Conservation (phyloP, 2,888 invertebrate species). For the Perdita meconis region DNA sequence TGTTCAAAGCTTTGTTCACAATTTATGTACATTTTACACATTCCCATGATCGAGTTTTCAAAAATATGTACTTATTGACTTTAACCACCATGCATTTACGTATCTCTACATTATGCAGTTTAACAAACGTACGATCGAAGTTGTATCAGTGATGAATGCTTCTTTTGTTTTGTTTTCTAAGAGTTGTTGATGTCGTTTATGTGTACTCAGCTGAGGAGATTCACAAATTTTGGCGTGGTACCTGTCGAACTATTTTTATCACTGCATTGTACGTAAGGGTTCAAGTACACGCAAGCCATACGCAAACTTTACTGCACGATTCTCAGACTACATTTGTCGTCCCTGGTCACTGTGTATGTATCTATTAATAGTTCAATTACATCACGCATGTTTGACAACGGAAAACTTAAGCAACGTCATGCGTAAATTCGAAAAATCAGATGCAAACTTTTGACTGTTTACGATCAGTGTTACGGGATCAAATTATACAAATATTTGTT, state of each 20-base stretch:
- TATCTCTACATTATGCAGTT: not conserved
- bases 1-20: not conserved
- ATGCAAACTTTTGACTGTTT: not conserved
- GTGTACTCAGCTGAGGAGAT: constrained; percentile 3
- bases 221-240: constrained; percentile 45
- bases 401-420: not conserved
- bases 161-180: not conserved
- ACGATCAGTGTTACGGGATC: not conserved
- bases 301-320: not conserved
- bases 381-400: constrained; percentile 47
- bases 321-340: constrained; percentile 17
- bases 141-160: not conserved
- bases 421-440: not conserved
- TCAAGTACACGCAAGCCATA: constrained; percentile 51
- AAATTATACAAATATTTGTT: not conserved
- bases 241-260: constrained; percentile 46
- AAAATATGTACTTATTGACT: not conserved
- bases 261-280: constrained; percentile 33
- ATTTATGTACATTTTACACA: not conserved
- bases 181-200: not conserved
- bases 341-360: constrained; percentile 22
- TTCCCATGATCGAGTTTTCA: not conserved
- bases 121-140: not conserved
- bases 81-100: not conserved
- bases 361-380: constrained; percentile 74